A percentile compares a stretch with the other conserved stretches of the same genome.
phyloP scores from a whole-genome alignment of 53 echinoderm and acorn worm species.

The Antedon mediterranea region DNA sequence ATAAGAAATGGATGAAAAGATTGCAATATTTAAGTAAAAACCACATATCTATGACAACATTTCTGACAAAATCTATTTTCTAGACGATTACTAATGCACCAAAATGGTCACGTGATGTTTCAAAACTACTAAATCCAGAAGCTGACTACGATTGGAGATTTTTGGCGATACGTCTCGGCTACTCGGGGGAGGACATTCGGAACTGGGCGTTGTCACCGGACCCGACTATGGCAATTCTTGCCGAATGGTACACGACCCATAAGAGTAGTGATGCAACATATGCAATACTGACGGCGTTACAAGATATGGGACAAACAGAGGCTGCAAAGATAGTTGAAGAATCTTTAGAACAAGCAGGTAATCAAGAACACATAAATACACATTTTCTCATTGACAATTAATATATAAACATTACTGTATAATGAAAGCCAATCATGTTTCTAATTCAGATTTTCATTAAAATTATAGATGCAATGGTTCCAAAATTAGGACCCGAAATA shows the following conservation, averaged over 20 bases:
- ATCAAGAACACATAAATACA: no score
- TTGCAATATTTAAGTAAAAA: no score
- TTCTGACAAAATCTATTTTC: background rate
- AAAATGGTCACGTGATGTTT: slow-evolving; percentile 78
- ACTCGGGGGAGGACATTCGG: slow-evolving; percentile 70
- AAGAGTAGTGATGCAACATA: slow-evolving; percentile 92
- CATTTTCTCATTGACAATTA: no score
- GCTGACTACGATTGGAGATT: slow-evolving; percentile 81
- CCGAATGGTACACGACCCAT: slow-evolving; percentile 90
- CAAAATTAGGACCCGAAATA: slow-evolving; percentile 11
- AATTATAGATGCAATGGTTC: slow-evolving; percentile 42
- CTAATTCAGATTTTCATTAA: background rate
- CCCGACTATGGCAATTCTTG: slow-evolving; percentile 78
- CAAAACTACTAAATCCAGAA: slow-evolving; percentile 80
- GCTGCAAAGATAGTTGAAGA: slow-evolving; percentile 56
- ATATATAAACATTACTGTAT: no score
- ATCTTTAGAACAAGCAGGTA: slow-evolving; percentile 68
- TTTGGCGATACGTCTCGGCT: slow-evolving; percentile 84
- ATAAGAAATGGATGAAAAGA: no score
- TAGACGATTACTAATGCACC: slow-evolving; percentile 91
- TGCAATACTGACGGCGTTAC: slow-evolving; percentile 67
- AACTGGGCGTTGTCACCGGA: slow-evolving; percentile 93
- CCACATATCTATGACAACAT: no score
- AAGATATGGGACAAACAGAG: slow-evolving; percentile 85
- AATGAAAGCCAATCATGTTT: background rate